Percentiles rank a stretch among this genome's conserved stretches.
phyloP scores from a whole-genome alignment of 1,140 invertebrate genomes.

The Pachypeltis micranthus region DNA sequence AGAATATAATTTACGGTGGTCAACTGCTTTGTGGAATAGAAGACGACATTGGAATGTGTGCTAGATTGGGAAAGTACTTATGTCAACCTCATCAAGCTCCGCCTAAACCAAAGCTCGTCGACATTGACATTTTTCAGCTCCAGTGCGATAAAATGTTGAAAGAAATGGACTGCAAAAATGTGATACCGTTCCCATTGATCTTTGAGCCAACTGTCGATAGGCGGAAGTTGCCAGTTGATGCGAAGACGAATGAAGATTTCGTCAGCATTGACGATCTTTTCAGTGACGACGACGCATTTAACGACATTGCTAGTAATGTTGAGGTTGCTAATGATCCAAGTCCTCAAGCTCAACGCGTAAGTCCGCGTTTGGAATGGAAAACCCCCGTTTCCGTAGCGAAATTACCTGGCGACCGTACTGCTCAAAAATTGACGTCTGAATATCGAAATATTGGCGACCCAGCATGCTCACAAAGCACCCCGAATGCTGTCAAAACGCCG shows the following conservation, averaged over 20 bases:
- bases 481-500: too few relatives aligned
- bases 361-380: too few relatives aligned
- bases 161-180: not conserved
- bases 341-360: too few relatives aligned
- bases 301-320: not conserved
- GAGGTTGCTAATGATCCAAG: not conserved
- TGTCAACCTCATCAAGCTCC: not conserved
- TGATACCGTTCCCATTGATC: too few relatives aligned
- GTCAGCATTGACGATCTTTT: constrained; percentile 19
- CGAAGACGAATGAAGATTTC: constrained; percentile 1
- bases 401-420: too few relatives aligned
- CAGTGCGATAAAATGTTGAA: not conserved
- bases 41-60: not conserved
- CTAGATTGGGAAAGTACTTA: not conserved
- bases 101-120: not conserved
- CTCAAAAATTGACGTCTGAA: too few relatives aligned
- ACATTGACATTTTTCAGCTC: not conserved
- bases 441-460: too few relatives aligned
- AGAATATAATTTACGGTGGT: not conserved
- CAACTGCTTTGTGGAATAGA: not conserved
- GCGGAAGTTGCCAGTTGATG: too few relatives aligned
- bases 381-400: too few relatives aligned
- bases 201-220: too few relatives aligned
- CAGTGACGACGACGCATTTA: not conserved
- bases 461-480: too few relatives aligned